These are phyloP conservation scores for Dunckerocampus dactyliophorus DNA, from an alignment of 2,113 vertebrate genomes.

Conservation along the genomic window DNA sequence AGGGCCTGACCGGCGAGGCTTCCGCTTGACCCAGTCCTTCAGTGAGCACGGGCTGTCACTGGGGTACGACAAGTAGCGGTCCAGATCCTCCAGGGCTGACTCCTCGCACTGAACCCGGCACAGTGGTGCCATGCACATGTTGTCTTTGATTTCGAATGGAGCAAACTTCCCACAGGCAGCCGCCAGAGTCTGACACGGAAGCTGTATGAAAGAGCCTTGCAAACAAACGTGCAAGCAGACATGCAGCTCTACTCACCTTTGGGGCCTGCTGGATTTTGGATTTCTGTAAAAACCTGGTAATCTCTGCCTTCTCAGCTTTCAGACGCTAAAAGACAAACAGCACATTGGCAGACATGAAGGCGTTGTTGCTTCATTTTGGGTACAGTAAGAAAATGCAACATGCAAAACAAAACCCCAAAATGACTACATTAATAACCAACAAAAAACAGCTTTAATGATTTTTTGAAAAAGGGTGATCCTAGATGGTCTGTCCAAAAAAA, in stretches of 20 bases:
- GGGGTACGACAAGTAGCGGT: constrained; percentile 76
- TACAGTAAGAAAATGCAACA: too few species aligned
- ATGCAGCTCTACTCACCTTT: constrained; percentile 73
- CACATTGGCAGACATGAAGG: not conserved
- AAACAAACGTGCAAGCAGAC: not conserved
- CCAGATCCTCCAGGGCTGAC: constrained; percentile 76
- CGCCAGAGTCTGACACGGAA: constrained; percentile 80
- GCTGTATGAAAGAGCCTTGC: not conserved
- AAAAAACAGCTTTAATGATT: too few species aligned
- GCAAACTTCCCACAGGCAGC: constrained; percentile 95
- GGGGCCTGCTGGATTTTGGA: constrained; percentile 86
- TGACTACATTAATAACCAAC: too few species aligned
- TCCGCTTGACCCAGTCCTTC: constrained; percentile 76
- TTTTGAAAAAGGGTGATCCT: too few species aligned
- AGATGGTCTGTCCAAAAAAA: too few species aligned
- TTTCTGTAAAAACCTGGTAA: constrained; percentile 94
- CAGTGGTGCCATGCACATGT: constrained; percentile 88
- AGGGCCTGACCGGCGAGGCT: constrained; percentile 74
- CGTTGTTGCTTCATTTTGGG: not conserved
- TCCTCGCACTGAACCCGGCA: constrained; percentile 78
- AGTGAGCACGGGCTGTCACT: constrained; percentile 61
- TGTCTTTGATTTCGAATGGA: constrained; percentile 95
- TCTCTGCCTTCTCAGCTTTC: constrained; percentile 92
- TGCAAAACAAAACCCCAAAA: too few species aligned
- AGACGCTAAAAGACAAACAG: constrained; percentile 74